Percentiles rank a stretch among this genome's conserved stretches.
phyloP scores from a whole-genome alignment of 1,140 invertebrate species.

The Drosophila bocqueti region DNA sequence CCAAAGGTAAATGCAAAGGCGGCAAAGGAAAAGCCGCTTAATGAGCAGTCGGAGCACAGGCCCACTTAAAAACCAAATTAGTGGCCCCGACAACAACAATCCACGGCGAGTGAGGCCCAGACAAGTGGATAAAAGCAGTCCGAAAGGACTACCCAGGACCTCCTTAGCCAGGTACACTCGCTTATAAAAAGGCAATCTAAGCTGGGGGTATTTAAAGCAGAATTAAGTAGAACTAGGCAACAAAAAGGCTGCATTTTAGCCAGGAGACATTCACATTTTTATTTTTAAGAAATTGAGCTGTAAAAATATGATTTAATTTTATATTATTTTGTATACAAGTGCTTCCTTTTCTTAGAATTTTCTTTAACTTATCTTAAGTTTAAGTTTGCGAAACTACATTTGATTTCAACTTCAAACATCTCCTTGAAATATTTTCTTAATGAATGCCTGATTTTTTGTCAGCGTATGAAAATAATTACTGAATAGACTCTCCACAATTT shows the following conservation, averaged over 20 bases:
- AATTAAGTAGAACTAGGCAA: background rate
- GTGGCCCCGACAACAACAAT: slow-evolving; percentile 41
- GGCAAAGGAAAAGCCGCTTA: slow-evolving; percentile 61
- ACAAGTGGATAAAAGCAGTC: slow-evolving; percentile 59
- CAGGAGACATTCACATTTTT: background rate
- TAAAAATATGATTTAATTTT: background rate
- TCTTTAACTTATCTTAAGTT: background rate
- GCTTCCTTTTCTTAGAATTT: background rate
- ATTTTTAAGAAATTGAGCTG: background rate
- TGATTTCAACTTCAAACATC: too few species aligned
- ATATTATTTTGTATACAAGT: background rate
- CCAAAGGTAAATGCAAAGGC: slow-evolving; percentile 23
- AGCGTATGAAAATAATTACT: slow-evolving; percentile 30
- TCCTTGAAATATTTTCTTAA: background rate
- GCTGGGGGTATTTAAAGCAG: background rate
- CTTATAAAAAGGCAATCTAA: slow-evolving; percentile 6
- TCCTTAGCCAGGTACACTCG: slow-evolving; percentile 3
- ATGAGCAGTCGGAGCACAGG: slow-evolving; percentile 50
- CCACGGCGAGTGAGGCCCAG: slow-evolving; percentile 36
- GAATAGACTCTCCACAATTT: slow-evolving; percentile 8
- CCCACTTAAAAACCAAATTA: slow-evolving; percentile 74
- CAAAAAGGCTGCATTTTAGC: background rate
- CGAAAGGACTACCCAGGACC: slow-evolving; percentile 21
- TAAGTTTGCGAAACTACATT: background rate
- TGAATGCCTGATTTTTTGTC: slow-evolving; percentile 4